Percentiles rank a stretch among this genome's conserved stretches.
phyloP scores from a whole-genome alignment of 2,888 invertebrate genomes.

The Synergus laeviventris region DNA sequence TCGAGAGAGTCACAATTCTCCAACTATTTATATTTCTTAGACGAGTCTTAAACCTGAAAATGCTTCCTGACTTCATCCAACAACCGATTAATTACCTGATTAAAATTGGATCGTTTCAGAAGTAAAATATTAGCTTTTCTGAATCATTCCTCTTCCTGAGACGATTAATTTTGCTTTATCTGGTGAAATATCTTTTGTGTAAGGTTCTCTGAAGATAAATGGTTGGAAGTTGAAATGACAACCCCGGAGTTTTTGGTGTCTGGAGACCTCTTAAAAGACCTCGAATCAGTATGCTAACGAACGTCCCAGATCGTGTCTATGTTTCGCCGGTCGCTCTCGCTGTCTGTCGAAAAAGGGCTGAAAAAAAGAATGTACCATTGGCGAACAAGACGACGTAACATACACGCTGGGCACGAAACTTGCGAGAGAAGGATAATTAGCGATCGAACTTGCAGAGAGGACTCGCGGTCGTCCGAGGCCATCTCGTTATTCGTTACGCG shows the following conservation, averaged over 20 bases:
- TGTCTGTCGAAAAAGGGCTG: conserved; percentile 31
- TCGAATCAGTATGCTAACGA: conserved; percentile 40
- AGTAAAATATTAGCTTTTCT: neutral
- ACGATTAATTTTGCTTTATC: neutral
- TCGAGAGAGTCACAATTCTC: neutral
- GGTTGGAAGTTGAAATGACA: conserved; percentile 29
- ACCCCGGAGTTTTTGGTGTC: conserved; percentile 33
- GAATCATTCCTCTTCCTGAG: neutral
- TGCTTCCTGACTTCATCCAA: neutral
- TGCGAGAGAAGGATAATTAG: conserved; percentile 62
- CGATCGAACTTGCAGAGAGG: conserved; percentile 53
- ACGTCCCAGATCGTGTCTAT: conserved; percentile 40
- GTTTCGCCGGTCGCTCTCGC: conserved; percentile 26
- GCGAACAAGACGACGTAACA: conserved; percentile 34
- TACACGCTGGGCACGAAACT: conserved; percentile 34
- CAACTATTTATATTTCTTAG: too few relatives aligned
- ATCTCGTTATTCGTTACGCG: conserved; percentile 65
- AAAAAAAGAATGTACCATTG: conserved; percentile 26
- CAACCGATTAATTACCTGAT: neutral
- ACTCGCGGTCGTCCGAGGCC: conserved; percentile 51
- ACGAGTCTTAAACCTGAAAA: too few relatives aligned
- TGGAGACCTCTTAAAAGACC: conserved; percentile 7
- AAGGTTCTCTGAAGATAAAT: conserved; percentile 21
- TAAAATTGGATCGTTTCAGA: neutral
- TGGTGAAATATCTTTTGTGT: conserved; percentile 9